Percentiles rank a stretch among this genome's conserved stretches.
Conservation (phyloP, 2,113 vertebrate genomes). For the Ochotona curzoniae region DNA sequence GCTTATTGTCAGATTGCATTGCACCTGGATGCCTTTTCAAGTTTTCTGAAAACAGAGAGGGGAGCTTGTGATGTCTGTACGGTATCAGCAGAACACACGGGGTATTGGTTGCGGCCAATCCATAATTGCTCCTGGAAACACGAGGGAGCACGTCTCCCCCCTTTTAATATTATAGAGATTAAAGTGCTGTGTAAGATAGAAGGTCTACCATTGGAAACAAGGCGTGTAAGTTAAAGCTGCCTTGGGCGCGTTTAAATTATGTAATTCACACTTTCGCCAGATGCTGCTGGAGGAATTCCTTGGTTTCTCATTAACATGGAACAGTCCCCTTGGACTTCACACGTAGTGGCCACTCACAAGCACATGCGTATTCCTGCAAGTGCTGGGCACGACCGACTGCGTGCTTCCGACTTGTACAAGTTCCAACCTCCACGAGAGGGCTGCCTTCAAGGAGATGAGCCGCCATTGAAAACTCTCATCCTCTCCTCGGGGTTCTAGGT, state of each 20-base stretch:
- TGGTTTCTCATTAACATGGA: slow-evolving; percentile 85
- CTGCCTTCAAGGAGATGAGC: slow-evolving; percentile 43
- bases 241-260: slow-evolving; percentile 84
- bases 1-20: background rate
- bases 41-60: background rate
- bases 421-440: slow-evolving; percentile 61
- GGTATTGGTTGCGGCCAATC: background rate
- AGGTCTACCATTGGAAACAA: slow-evolving; percentile 76
- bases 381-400: slow-evolving; percentile 59
- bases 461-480: slow-evolving; percentile 19
- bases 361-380: slow-evolving; percentile 75
- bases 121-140: slow-evolving; percentile 21
- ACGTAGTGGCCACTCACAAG: slow-evolving; percentile 80
- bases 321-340: slow-evolving; percentile 84
- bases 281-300: slow-evolving; percentile 83
- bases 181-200: slow-evolving; percentile 55
- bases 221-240: slow-evolving; percentile 75
- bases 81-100: background rate
- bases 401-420: slow-evolving; percentile 73
- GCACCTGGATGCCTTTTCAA: slow-evolving; percentile 24
- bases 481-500: slow-evolving; percentile 1
- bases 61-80: background rate
- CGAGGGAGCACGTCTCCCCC: background rate
- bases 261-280: slow-evolving; percentile 84
- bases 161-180: slow-evolving; percentile 57